Evolutionary conservation across 30 jellyfish, hydroid and myxozoan genomes (phyloP).

Genomic region (Rhopilema esculentum): DNA sequence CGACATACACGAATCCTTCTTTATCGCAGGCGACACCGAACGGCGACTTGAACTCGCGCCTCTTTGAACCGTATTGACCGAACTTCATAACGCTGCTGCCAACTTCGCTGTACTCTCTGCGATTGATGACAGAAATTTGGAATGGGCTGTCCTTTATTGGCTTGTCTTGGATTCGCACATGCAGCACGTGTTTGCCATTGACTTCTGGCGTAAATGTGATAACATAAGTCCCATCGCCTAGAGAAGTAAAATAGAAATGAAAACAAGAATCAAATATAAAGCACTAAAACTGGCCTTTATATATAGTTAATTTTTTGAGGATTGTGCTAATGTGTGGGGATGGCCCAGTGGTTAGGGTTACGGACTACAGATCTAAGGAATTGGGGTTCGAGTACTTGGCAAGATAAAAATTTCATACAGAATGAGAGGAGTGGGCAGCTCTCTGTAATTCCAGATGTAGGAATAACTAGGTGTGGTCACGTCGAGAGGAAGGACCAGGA

Average conservation of each 20-base stretch:
- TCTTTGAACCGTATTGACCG: constrained; percentile 97
- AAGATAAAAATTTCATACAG: no score
- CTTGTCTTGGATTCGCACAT: constrained; percentile 82
- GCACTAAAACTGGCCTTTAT: no score
- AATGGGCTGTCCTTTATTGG: constrained; percentile 96
- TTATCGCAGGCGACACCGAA: constrained; percentile 98
- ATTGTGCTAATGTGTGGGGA: no score
- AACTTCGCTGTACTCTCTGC: constrained; percentile 97
- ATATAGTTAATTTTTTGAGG: no score
- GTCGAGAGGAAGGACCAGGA: no score
- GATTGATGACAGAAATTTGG: constrained; percentile 77
- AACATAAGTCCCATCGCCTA: constrained; percentile 94
- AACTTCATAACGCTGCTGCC: constrained; percentile 94
- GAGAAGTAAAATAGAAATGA: neutral
- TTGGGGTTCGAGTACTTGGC: no score
- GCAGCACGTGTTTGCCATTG: constrained; percentile 89
- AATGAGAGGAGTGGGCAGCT: no score
- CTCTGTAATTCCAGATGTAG: no score
- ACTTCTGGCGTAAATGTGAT: constrained; percentile 90
- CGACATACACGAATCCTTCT: constrained; percentile 94
- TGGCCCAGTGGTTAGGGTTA: no score
- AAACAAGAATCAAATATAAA: neutral
- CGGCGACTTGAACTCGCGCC: constrained; percentile 97
- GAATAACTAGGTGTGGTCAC: no score
- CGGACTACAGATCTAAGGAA: no score